A percentile compares a stretch with the other conserved stretches of the same genome.
Conservation (phyloP, 2,797 vertebrate species). For the Urophycis tenuis region DNA sequence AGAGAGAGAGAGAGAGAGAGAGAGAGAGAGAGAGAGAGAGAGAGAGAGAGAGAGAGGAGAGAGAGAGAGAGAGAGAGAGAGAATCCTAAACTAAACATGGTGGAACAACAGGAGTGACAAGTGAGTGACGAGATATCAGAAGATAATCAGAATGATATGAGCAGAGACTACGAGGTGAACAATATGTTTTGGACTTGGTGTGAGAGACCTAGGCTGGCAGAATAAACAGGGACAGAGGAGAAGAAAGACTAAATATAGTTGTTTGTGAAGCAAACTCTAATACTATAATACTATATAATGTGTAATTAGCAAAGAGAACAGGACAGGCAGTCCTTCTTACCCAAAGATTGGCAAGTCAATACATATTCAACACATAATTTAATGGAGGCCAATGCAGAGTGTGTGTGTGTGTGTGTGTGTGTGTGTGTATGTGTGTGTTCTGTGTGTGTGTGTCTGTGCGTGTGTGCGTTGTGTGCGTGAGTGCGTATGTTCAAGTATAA, state of each 20-base stretch:
- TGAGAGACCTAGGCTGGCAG: background rate
- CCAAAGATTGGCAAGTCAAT: background rate
- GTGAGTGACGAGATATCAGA: too few species aligned
- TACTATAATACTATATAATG: too few species aligned
- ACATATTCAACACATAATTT: background rate
- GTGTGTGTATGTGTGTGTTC: too few species aligned
- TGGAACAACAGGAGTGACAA: too few species aligned
- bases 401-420: slow-evolving; percentile 7
- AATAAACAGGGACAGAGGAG: background rate
- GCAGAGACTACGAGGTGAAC: background rate
- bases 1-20: background rate
- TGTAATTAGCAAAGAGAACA: background rate
- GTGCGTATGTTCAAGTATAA: background rate
- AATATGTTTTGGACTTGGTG: too few species aligned
- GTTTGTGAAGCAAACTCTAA: background rate
- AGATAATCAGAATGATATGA: too few species aligned
- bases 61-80: background rate
- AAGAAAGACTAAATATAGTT: background rate
- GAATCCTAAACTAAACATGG: too few species aligned
- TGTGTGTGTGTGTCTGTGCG: background rate
- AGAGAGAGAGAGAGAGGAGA: background rate
- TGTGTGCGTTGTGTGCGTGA: slow-evolving; percentile 1
- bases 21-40: too few species aligned
- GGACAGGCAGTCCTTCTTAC: background rate
- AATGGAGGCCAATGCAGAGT: background rate